Conservation (phyloP, 2,888 invertebrate genomes). For the Perdita meconis region DNA sequence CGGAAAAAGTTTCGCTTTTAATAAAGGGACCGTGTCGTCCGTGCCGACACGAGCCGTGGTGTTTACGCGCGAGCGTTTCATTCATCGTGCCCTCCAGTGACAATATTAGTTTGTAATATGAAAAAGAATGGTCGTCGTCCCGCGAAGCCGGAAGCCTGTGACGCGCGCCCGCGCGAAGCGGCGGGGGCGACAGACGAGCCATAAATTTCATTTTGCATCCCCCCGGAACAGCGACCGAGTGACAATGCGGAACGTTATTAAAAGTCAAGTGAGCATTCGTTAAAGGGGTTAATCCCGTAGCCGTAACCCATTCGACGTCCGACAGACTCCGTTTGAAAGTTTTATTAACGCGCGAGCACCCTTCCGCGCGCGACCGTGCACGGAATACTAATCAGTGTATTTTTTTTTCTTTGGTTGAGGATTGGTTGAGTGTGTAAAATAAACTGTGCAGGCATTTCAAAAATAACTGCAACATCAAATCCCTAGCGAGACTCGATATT, state of each 20-base stretch:
- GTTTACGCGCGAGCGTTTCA: constrained; percentile 39
- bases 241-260: constrained; percentile 57
- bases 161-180: background rate
- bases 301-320: constrained; percentile 49
- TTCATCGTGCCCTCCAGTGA: constrained; percentile 39
- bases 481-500: too few species aligned
- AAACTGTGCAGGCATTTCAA: constrained; percentile 5
- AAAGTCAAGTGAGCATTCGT: constrained; percentile 56
- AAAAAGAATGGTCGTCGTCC: constrained; percentile 46
- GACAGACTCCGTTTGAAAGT: constrained; percentile 26
- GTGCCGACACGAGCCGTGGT: constrained; percentile 4
- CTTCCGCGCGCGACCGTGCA: constrained; percentile 10
- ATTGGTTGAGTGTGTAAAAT: constrained; percentile 2
- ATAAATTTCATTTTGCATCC: constrained; percentile 55
- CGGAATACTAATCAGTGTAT: constrained; percentile 35
- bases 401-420: background rate
- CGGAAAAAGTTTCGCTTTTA: constrained; percentile 58
- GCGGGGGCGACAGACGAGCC: background rate
- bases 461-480: too few species aligned
- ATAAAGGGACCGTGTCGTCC: constrained; percentile 59
- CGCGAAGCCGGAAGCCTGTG: constrained; percentile 27
- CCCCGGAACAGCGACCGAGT: constrained; percentile 14
- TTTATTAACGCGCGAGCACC: constrained; percentile 41
- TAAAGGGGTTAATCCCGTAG: constrained; percentile 55
- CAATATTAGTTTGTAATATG: constrained; percentile 68